Percentiles rank a stretch among this genome's conserved stretches.
These are phyloP conservation scores for Phaonia tiefii DNA, from an alignment of 2,888 invertebrate species.

Conservation along the genomic window DNA sequence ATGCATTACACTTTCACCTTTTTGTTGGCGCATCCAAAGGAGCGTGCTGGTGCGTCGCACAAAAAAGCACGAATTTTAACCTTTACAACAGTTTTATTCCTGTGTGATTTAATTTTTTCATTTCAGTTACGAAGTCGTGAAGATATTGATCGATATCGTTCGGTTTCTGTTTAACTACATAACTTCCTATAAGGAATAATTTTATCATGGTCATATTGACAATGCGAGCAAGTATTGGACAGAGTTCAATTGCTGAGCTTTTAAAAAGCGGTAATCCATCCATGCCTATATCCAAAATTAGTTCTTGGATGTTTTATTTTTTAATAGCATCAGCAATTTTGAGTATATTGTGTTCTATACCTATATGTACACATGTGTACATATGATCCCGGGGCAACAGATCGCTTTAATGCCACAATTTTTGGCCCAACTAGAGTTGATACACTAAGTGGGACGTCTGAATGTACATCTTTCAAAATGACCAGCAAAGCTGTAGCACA, in stretches of 20 bases:
- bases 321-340: background rate
- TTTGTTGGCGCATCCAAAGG: slow-evolving; percentile 27
- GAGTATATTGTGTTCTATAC: background rate
- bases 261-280: slow-evolving; percentile 6
- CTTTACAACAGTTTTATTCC: background rate
- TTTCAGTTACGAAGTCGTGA: background rate
- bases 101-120: background rate
- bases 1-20: background rate
- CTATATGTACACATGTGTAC: slow-evolving; percentile 8
- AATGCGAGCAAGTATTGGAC: slow-evolving; percentile 13
- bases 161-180: background rate
- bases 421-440: too few relatives aligned
- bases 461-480: too few relatives aligned
- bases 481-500: too few relatives aligned
- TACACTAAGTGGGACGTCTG: too few relatives aligned
- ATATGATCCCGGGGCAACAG: slow-evolving; percentile 6
- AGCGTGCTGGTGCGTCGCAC: slow-evolving; percentile 23
- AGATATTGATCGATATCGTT: background rate
- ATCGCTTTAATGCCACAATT: too few relatives aligned
- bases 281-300: background rate
- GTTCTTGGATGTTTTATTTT: background rate
- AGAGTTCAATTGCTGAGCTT: background rate
- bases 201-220: background rate
- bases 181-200: background rate
- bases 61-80: slow-evolving; percentile 13